A percentile compares a stretch with the other conserved stretches of the same genome.
phyloP scores from a whole-genome alignment of 2,888 invertebrate species.

The Merodon equestris region DNA sequence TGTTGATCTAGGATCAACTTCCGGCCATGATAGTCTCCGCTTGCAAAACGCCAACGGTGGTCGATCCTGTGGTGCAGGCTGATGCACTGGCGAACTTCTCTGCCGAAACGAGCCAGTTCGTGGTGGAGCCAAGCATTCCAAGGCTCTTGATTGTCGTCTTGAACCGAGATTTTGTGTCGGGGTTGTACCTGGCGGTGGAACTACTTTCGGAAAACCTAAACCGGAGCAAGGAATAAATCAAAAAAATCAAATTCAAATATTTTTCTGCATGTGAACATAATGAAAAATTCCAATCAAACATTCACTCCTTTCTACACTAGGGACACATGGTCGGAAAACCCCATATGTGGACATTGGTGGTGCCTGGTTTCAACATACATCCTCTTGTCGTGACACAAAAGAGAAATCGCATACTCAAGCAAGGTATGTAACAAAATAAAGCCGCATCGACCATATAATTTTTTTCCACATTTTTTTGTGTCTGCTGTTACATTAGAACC shows the following conservation, averaged over 20 bases:
- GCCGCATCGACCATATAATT: too few species aligned
- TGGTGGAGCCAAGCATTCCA: constrained; percentile 83
- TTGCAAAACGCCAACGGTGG: constrained; percentile 88
- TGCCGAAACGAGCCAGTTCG: constrained; percentile 82
- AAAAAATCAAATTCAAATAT: constrained; percentile 6
- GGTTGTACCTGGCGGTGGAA: constrained; percentile 84
- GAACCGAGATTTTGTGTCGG: constrained; percentile 75
- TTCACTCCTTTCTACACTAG: not conserved
- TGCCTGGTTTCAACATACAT: too few species aligned
- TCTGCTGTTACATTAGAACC: too few species aligned
- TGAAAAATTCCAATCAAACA: not conserved
- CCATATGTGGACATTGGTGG: too few species aligned
- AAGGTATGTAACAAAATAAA: too few species aligned
- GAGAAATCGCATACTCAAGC: too few species aligned
- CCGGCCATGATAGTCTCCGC: constrained; percentile 89
- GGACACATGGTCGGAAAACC: too few species aligned
- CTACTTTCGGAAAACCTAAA: constrained; percentile 85
- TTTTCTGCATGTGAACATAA: not conserved
- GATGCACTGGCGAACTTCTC: constrained; percentile 76
- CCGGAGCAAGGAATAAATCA: constrained; percentile 10
- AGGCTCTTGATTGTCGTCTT: constrained; percentile 81
- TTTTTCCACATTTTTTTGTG: too few species aligned
- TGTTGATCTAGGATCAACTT: constrained; percentile 89
- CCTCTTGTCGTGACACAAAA: too few species aligned
- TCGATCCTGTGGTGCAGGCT: constrained; percentile 81